phyloP scores from a whole-genome alignment of 2,113 vertebrate genomes.

The Lamprotornis superbus region DNA sequence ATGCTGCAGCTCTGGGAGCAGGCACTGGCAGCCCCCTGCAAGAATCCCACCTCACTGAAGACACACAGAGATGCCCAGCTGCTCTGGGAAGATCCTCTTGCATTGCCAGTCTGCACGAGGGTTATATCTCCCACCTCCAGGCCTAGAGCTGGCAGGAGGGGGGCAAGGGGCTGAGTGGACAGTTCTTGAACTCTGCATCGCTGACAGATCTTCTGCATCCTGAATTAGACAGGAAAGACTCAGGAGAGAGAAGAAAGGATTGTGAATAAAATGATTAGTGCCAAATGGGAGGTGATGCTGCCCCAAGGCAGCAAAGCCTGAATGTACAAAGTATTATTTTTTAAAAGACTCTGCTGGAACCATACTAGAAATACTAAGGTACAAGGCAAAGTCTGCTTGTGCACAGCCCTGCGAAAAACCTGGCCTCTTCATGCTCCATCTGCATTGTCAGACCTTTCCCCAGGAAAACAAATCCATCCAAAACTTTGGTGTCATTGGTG shows the following conservation, averaged over 20 bases:
- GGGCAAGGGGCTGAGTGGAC: conserved; percentile 1
- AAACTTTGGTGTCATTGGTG: conserved; percentile 33
- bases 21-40: conserved; percentile 31
- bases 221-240: conserved; percentile 39
- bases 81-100: conserved; percentile 34
- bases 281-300: conserved; percentile 64
- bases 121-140: conserved; percentile 11
- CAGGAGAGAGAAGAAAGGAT: conserved; percentile 42
- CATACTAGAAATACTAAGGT: conserved; percentile 42
- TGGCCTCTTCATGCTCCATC: background rate
- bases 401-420: background rate
- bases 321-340: conserved; percentile 73
- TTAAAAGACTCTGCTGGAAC: conserved; percentile 51
- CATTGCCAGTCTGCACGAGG: background rate
- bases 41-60: conserved; percentile 40
- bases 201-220: conserved; percentile 27
- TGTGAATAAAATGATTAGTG: conserved; percentile 51
- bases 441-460: background rate
- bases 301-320: conserved; percentile 34
- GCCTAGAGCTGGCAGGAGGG: conserved; percentile 9
- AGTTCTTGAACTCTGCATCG: conserved; percentile 16
- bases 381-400: conserved; percentile 40
- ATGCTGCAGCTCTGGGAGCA: background rate
- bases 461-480: conserved; percentile 55
- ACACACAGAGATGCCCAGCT: conserved; percentile 14